Conservation (phyloP, 2,888 invertebrate species). For the Microdon myrmicae region DNA sequence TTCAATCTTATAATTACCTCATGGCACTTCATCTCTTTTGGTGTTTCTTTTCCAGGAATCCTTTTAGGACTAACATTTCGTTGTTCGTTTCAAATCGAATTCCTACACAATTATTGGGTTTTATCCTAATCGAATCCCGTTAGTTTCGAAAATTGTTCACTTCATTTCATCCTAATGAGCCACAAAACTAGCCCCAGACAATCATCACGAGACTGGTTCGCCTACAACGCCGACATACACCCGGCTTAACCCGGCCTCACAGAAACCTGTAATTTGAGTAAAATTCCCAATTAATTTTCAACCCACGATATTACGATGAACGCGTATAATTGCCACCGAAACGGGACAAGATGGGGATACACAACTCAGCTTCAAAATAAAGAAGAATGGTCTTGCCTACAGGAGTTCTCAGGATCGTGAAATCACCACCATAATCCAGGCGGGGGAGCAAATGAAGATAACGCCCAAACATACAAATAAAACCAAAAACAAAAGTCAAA, state of each 20-base stretch:
- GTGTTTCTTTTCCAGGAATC: constrained; percentile 27
- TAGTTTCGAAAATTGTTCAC: constrained; percentile 30
- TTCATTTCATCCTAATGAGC: constrained; percentile 46
- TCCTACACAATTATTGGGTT: constrained; percentile 29
- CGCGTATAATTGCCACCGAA: constrained; percentile 37
- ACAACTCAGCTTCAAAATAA: constrained; percentile 1
- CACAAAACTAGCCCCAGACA: constrained; percentile 14
- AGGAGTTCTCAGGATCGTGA: constrained; percentile 44
- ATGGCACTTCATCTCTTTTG: too few species aligned
- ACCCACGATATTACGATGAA: constrained; percentile 36
- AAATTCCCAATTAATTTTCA: constrained; percentile 49
- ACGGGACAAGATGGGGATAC: constrained; percentile 10
- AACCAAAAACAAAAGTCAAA: constrained; percentile 14
- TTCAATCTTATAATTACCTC: too few species aligned
- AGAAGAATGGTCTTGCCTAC: constrained; percentile 23
- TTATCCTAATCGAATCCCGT: constrained; percentile 36
- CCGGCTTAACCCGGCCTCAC: constrained; percentile 2
- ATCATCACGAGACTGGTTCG: background rate
- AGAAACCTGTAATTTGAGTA: constrained; percentile 47
- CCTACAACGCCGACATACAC: constrained; percentile 14
- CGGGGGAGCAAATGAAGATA: too few species aligned
- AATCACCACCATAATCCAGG: too few species aligned
- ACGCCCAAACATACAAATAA: too few species aligned
- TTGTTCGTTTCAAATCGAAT: constrained; percentile 12
- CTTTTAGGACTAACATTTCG: constrained; percentile 2